These are phyloP conservation scores for Semaprochilodus insignis DNA, from an alignment of 2,797 vertebrate species.

Conservation along the genomic window DNA sequence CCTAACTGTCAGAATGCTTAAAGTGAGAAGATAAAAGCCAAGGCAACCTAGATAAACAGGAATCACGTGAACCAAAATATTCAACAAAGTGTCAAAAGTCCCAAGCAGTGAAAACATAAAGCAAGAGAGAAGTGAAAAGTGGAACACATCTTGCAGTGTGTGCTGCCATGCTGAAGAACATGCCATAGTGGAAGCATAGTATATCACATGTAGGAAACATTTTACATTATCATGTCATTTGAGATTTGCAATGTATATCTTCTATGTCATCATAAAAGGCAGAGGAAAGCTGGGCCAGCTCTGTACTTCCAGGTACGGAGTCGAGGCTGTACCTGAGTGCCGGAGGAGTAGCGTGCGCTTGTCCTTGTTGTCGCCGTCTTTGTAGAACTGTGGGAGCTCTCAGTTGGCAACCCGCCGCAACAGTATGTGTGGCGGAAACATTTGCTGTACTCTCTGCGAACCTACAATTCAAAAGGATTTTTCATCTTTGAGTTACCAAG, in stretches of 20 bases:
- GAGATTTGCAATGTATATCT: conserved; percentile 4
- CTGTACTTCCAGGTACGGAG: conserved; percentile 16
- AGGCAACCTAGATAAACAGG: background rate
- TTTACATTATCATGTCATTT: background rate
- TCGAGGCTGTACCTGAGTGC: conserved; percentile 89
- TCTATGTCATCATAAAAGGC: conserved; percentile 25
- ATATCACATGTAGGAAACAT: background rate
- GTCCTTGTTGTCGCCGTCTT: conserved; percentile 95
- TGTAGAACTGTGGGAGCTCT: conserved; percentile 94
- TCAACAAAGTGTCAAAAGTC: background rate
- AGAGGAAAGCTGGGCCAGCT: conserved; percentile 53
- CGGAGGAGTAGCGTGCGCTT: conserved; percentile 96
- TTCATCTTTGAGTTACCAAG: conserved; percentile 1
- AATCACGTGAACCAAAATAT: background rate
- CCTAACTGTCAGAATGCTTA: background rate
- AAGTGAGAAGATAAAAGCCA: background rate
- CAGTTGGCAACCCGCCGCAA: conserved; percentile 90
- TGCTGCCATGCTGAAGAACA: conserved; percentile 3
- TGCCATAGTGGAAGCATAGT: background rate
- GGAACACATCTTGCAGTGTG: background rate
- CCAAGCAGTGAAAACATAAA: background rate
- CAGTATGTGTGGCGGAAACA: conserved; percentile 97
- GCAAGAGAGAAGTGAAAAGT: background rate
- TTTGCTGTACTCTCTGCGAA: conserved; percentile 97
- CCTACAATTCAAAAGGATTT: conserved; percentile 73